These are phyloP conservation scores for Columba guinea DNA, from an alignment of 2,797 vertebrate species.

Conservation along the genomic window DNA sequence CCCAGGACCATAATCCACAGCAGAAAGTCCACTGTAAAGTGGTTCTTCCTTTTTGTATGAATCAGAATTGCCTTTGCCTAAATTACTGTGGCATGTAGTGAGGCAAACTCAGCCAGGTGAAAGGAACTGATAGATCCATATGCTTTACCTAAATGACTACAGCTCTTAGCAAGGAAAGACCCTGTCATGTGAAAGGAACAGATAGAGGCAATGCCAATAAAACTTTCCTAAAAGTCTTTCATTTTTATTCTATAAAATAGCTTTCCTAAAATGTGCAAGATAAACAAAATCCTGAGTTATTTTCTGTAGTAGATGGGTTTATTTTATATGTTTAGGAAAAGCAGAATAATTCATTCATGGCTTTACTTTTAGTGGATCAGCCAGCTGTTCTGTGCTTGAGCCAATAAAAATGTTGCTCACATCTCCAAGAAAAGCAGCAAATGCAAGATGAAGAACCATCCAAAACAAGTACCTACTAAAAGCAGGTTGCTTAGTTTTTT, in stretches of 20 bases:
- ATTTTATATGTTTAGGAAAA: neutral
- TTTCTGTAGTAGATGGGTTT: neutral
- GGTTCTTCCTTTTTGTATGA: neutral
- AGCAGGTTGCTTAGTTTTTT: neutral
- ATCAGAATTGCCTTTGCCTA: neutral
- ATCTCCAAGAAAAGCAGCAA: neutral
- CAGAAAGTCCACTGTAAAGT: neutral
- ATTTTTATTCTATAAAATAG: neutral
- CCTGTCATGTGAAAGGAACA: neutral
- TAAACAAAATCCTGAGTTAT: neutral
- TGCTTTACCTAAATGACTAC: neutral
- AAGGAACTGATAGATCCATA: neutral
- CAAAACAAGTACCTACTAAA: neutral
- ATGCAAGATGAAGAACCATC: neutral
- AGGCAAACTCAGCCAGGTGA: neutral
- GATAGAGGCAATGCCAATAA: neutral
- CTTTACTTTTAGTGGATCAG: neutral
- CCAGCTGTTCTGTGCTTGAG: neutral
- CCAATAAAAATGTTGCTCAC: neutral
- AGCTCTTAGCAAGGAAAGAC: neutral
- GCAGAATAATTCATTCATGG: conserved; percentile 1
- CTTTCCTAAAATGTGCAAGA: conserved; percentile 10
- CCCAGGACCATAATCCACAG: neutral
- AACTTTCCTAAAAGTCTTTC: neutral
- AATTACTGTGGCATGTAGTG: neutral